Evolutionary conservation across 2,888 invertebrate genomes (phyloP).

Genomic region (Metopia argyrocephala): DNA sequence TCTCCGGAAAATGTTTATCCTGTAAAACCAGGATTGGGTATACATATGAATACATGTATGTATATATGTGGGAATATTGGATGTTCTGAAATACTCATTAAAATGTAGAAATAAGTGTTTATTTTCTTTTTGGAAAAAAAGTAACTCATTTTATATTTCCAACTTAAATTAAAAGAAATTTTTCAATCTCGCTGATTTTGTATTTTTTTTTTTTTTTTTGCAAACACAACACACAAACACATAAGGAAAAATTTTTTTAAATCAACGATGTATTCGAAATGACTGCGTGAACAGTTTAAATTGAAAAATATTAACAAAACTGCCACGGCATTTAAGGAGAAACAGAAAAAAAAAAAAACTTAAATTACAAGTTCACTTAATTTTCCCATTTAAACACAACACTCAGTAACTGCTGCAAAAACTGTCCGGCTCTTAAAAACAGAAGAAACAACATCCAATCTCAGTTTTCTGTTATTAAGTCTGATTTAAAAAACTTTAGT

Average conservation of each 20-base stretch:
- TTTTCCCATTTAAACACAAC: slow-evolving; percentile 35
- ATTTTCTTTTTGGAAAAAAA: slow-evolving; percentile 30
- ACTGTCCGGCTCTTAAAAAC: background rate
- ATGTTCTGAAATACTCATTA: slow-evolving; percentile 51
- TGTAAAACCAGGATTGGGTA: too few relatives aligned
- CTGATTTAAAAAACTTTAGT: background rate
- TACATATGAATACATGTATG: too few relatives aligned
- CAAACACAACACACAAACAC: slow-evolving; percentile 22
- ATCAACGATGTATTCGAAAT: slow-evolving; percentile 66
- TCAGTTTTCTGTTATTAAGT: background rate
- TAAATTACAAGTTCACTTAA: slow-evolving; percentile 7
- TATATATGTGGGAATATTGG: slow-evolving; percentile 40
- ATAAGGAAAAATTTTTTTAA: too few relatives aligned
- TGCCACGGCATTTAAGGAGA: slow-evolving; percentile 62
- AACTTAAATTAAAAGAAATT: slow-evolving; percentile 73
- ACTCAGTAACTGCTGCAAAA: background rate
- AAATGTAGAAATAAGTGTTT: too few relatives aligned
- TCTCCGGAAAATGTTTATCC: too few relatives aligned
- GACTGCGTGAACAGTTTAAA: slow-evolving; percentile 74
- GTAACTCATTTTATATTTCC: slow-evolving; percentile 70
- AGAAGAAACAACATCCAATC: slow-evolving; percentile 6
- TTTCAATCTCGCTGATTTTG: slow-evolving; percentile 69
- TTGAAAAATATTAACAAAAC: slow-evolving; percentile 74
- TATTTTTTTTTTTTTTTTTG: slow-evolving; percentile 12
- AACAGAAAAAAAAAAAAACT: slow-evolving; percentile 6